These are phyloP conservation scores for Cryptocephalus primarius DNA, from an alignment of 2,888 invertebrate species.

Conservation along the genomic window DNA sequence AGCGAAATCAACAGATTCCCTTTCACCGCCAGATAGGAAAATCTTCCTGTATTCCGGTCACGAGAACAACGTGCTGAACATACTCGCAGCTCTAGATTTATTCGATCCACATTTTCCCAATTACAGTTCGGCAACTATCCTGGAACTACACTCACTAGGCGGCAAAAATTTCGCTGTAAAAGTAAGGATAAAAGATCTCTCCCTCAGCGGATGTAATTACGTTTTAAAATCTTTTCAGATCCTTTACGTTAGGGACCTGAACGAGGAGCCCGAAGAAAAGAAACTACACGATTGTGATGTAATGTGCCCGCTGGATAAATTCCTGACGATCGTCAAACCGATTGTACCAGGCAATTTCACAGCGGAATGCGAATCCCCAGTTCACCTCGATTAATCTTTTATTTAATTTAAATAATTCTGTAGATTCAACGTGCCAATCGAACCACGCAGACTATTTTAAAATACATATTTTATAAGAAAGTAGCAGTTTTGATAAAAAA, in stretches of 20 bases:
- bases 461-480: too few species aligned
- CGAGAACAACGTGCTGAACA: slow-evolving; percentile 44
- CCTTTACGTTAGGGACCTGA: slow-evolving; percentile 16
- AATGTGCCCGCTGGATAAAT: slow-evolving; percentile 27
- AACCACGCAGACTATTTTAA: too few species aligned
- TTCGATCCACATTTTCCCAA: slow-evolving; percentile 35
- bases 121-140: slow-evolving; percentile 28
- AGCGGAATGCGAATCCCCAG: neutral
- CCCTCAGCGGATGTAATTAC: neutral
- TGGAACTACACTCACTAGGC: slow-evolving; percentile 26
- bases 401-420: too few species aligned
- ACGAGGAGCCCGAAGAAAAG: slow-evolving; percentile 20
- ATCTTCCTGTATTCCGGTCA: slow-evolving; percentile 44
- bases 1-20: slow-evolving; percentile 15
- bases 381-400: too few species aligned
- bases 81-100: slow-evolving; percentile 39
- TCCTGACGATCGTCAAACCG: slow-evolving; percentile 22
- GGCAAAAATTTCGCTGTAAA: slow-evolving; percentile 25
- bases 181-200: slow-evolving; percentile 16
- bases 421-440: too few species aligned
- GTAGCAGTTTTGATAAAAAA: too few species aligned
- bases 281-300: slow-evolving; percentile 25
- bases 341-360: slow-evolving; percentile 30
- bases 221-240: slow-evolving; percentile 1
- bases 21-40: slow-evolving; percentile 24